Conservation (phyloP, 2,797 vertebrate genomes). For the Sebastes steindachneri region DNA sequence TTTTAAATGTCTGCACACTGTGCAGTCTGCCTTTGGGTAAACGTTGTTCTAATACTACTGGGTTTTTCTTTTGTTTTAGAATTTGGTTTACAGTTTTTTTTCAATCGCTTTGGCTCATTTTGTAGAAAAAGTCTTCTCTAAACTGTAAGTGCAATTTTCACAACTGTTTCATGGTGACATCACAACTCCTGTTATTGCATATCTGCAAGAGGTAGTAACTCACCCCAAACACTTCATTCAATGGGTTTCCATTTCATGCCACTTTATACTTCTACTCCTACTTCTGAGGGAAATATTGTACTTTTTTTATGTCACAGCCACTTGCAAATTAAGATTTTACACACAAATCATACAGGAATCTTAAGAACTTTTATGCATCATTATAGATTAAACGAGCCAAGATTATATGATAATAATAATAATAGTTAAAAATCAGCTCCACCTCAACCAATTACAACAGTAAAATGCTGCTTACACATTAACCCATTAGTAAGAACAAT, state of each 20-base stretch:
- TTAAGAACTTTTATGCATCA: neutral
- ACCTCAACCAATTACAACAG: neutral
- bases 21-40: neutral
- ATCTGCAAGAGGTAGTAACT: too few species aligned
- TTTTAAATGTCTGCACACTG: slow-evolving; percentile 38
- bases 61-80: neutral
- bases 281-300: neutral
- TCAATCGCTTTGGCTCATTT: neutral
- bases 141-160: too few species aligned
- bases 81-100: neutral
- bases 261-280: neutral
- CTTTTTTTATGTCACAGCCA: neutral
- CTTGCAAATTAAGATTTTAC: neutral
- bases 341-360: neutral
- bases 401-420: neutral
- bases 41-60: neutral
- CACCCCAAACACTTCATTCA: too few species aligned
- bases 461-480: neutral
- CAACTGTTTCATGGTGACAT: too few species aligned
- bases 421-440: neutral
- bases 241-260: neutral
- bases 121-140: too few species aligned
- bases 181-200: too few species aligned
- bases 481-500: neutral
- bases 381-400: neutral